Conservation (phyloP, 1,140 invertebrate species). For the Aradophagus sp. region DNA sequence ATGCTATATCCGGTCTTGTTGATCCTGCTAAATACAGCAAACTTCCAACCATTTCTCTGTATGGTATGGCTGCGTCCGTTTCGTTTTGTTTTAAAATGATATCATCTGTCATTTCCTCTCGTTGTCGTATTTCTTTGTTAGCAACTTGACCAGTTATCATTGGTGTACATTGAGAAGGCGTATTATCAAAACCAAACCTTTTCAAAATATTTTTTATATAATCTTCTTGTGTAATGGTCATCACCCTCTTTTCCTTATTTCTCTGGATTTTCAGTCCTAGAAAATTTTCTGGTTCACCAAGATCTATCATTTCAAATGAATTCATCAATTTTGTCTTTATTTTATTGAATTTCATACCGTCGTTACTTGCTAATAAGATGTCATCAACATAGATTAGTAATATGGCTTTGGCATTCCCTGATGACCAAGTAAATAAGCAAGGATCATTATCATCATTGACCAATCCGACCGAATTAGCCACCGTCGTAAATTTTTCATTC, state of each 20-base stretch:
- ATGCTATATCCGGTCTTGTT: conserved; percentile 1
- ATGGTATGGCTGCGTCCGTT: background rate
- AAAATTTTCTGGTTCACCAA: conserved; percentile 9
- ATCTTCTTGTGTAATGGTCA: conserved; percentile 17
- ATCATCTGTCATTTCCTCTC: conserved; percentile 10
- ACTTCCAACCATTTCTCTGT: conserved; percentile 3
- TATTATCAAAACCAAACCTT: conserved; percentile 34
- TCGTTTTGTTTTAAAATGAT: background rate
- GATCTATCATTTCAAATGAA: conserved; percentile 16
- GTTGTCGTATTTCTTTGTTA: conserved; percentile 19
- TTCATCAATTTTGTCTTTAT: conserved; percentile 19
- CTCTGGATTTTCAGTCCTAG: conserved; percentile 22
- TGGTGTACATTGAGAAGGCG: conserved; percentile 34
- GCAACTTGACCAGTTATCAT: conserved; percentile 47
- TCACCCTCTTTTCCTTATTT: conserved; percentile 6
- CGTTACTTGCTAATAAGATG: too few species aligned
- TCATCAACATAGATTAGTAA: conserved; percentile 6
- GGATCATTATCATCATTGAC: conserved; percentile 25
- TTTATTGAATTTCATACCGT: conserved; percentile 9
- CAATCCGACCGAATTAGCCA: conserved; percentile 1
- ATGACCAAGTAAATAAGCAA: conserved; percentile 10
- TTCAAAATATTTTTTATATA: conserved; percentile 15
- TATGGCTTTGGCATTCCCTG: background rate
- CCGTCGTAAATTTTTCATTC: conserved; percentile 22
- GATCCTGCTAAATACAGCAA: conserved; percentile 2